These are phyloP conservation scores for Philonicus albiceps DNA, from an alignment of 2,888 invertebrate genomes.

Conservation along the genomic window DNA sequence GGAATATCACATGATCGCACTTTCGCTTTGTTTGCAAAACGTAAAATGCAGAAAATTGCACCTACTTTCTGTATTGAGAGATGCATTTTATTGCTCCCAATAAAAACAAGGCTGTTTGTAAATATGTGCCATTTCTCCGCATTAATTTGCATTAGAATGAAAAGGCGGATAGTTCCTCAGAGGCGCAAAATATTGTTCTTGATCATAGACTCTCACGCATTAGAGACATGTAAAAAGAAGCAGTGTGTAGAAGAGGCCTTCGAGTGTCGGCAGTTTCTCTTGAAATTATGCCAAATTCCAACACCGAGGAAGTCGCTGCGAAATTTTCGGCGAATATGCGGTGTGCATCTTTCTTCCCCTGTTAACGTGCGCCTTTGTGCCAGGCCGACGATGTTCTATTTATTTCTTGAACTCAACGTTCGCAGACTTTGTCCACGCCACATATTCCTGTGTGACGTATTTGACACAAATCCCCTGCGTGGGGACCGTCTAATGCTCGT, in stretches of 20 bases:
- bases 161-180: background rate
- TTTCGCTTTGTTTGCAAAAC: background rate
- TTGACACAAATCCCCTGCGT: background rate
- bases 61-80: background rate
- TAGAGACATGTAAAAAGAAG: background rate
- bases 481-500: background rate
- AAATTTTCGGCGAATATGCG: background rate
- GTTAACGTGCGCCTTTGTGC: background rate
- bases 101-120: background rate
- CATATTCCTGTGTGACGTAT: constrained; percentile 1
- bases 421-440: background rate
- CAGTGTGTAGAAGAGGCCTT: background rate
- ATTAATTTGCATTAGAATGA: background rate
- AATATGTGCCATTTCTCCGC: background rate
- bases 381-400: background rate
- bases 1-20: background rate
- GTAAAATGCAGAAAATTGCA: background rate
- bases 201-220: background rate
- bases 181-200: background rate
- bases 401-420: constrained; percentile 12
- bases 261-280: background rate
- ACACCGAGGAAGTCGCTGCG: background rate
- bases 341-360: background rate
- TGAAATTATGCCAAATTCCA: constrained; percentile 12
- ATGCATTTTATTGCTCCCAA: background rate